Conservation (phyloP, 2,113 vertebrate genomes). For the Prionailurus bengalensis region DNA sequence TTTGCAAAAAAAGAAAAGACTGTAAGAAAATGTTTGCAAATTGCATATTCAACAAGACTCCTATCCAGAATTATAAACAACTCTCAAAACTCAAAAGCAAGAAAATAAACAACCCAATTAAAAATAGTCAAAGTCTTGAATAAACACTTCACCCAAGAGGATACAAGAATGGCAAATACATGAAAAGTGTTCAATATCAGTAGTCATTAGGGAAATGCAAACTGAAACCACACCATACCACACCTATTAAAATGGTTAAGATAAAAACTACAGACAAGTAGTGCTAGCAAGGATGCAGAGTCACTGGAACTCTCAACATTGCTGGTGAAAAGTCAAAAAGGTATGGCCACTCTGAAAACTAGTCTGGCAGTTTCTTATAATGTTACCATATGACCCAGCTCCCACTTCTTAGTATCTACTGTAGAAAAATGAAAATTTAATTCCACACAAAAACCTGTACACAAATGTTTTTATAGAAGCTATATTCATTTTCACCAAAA, state of each 20-base stretch:
- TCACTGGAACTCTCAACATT: background rate
- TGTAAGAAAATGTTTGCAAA: background rate
- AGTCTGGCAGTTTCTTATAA: background rate
- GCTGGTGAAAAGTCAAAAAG: background rate
- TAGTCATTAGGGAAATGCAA: background rate
- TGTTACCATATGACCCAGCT: background rate
- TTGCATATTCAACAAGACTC: background rate
- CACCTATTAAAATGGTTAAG: background rate
- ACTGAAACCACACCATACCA: background rate
- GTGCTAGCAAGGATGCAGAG: background rate
- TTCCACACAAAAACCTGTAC: background rate
- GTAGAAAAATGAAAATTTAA: background rate
- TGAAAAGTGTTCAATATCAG: background rate
- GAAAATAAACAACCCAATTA: background rate
- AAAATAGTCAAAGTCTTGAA: slow-evolving; percentile 11
- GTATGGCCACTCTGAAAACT: background rate
- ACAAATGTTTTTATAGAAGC: background rate
- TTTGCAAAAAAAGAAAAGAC: background rate
- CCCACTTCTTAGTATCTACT: background rate
- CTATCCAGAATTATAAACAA: slow-evolving; percentile 25
- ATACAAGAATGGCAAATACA: background rate
- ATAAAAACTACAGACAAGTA: background rate
- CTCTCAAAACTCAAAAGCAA: background rate
- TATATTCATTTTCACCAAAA: background rate
- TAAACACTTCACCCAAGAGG: background rate